These are phyloP conservation scores for Philereme vetulata DNA, from an alignment of 2,888 invertebrate genomes.

Conservation along the genomic window DNA sequence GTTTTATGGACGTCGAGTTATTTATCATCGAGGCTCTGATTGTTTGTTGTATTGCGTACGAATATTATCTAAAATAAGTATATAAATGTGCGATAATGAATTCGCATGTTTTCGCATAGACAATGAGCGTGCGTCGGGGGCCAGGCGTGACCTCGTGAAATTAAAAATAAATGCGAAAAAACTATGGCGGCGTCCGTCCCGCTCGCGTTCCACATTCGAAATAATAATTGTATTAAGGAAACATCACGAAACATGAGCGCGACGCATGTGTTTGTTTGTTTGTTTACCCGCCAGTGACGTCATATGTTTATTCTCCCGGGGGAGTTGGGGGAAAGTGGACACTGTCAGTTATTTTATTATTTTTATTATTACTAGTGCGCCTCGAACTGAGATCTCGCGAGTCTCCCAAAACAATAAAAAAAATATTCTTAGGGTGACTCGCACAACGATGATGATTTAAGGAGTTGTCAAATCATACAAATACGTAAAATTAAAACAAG, in stretches of 20 bases:
- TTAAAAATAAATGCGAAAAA: constrained; percentile 57
- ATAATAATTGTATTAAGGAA: constrained; percentile 84
- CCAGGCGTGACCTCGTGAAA: constrained; percentile 49
- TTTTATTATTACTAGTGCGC: too few relatives aligned
- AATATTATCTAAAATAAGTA: constrained; percentile 32
- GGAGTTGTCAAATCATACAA: too few relatives aligned
- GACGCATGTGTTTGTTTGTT: constrained; percentile 85
- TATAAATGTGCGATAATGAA: constrained; percentile 48
- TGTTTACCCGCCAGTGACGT: constrained; percentile 84
- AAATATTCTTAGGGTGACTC: too few relatives aligned
- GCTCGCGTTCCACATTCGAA: constrained; percentile 79
- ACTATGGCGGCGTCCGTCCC: constrained; percentile 55
- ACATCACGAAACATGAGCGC: constrained; percentile 84
- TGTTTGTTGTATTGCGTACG: constrained; percentile 35
- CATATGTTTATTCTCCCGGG: constrained; percentile 84
- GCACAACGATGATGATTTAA: too few relatives aligned
- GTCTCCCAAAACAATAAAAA: too few relatives aligned
- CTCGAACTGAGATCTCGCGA: too few relatives aligned
- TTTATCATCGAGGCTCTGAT: constrained; percentile 39
- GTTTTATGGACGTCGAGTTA: constrained; percentile 40
- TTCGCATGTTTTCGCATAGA: constrained; percentile 50
- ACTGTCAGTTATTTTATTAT: constrained; percentile 26
- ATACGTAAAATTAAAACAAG: too few relatives aligned
- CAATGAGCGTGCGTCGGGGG: constrained; percentile 43
- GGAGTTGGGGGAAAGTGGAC: constrained; percentile 50